Evolutionary conservation across 1,140 invertebrate genomes (phyloP).

Genomic region (Drosophila bocki): DNA sequence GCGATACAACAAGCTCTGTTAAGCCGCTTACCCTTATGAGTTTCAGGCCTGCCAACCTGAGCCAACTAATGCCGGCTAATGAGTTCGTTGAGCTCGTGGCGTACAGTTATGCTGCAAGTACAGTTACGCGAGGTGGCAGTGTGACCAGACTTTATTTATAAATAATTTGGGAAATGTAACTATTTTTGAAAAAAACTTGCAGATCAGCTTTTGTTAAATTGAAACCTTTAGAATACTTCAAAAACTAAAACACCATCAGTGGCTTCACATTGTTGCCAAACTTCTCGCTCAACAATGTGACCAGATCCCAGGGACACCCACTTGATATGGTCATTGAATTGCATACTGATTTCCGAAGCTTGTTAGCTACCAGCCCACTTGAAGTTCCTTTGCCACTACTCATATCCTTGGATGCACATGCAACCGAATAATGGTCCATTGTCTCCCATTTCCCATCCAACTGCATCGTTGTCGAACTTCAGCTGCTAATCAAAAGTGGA

Average conservation of each 20-base stretch:
- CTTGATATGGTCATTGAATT: constrained; percentile 7
- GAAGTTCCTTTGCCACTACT: neutral
- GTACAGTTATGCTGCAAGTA: constrained; percentile 6
- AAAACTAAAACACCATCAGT: neutral
- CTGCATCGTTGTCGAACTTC: constrained; percentile 37
- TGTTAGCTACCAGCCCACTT: constrained; percentile 11
- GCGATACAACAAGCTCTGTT: constrained; percentile 18
- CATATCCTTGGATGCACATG: constrained; percentile 18
- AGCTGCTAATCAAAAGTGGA: constrained; percentile 35
- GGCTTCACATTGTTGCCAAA: neutral
- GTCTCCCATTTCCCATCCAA: neutral
- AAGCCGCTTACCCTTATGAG: constrained; percentile 74
- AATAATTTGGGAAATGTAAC: neutral
- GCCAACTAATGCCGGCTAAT: constrained; percentile 58
- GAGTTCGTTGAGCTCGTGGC: constrained; percentile 36
- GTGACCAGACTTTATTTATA: neutral
- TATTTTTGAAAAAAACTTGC: too few species aligned
- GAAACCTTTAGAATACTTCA: neutral
- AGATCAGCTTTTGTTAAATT: too few species aligned
- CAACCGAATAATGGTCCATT: constrained; percentile 11
- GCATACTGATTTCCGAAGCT: constrained; percentile 8
- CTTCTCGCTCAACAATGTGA: constrained; percentile 4
- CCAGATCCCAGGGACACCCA: neutral
- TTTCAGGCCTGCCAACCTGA: constrained; percentile 48
- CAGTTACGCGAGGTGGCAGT: constrained; percentile 3